These are phyloP conservation scores for Argynnis bischoffii DNA, from an alignment of 2,888 invertebrate species.

Conservation along the genomic window DNA sequence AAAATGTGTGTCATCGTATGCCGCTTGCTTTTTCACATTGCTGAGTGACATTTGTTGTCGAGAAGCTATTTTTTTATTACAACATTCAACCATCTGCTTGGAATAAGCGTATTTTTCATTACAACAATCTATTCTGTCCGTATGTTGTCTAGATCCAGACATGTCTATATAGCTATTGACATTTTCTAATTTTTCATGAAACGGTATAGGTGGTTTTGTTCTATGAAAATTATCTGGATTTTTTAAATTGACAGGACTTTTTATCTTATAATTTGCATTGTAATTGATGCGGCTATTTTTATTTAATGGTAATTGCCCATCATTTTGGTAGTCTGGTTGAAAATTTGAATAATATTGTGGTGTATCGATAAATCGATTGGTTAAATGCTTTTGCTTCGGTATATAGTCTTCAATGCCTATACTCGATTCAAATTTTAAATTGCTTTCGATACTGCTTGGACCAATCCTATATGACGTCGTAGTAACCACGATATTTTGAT, in stretches of 20 bases:
- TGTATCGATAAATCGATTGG: conserved; percentile 17
- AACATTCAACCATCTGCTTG: conserved; percentile 39
- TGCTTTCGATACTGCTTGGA: neutral
- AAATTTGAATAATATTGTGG: conserved; percentile 18
- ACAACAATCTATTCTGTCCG: conserved; percentile 36
- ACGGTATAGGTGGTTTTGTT: conserved; percentile 48
- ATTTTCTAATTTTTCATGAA: conserved; percentile 60
- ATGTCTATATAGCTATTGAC: conserved; percentile 29
- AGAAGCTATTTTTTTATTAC: conserved; percentile 47
- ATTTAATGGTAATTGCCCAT: conserved; percentile 31
- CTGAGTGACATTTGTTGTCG: conserved; percentile 59
- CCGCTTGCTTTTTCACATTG: conserved; percentile 45
- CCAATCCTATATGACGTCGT: conserved; percentile 41
- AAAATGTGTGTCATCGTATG: conserved; percentile 62
- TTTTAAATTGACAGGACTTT: conserved; percentile 27
- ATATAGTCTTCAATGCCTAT: conserved; percentile 7
- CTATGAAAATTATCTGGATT: conserved; percentile 19
- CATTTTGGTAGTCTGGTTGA: conserved; percentile 21
- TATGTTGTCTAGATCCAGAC: conserved; percentile 24
- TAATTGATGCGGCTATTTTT: conserved; percentile 32
- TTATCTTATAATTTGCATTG: conserved; percentile 36
- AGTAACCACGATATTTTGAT: conserved; percentile 61
- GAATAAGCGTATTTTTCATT: conserved; percentile 40
- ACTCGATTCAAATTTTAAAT: conserved; percentile 4
- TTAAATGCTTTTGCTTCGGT: conserved; percentile 16